Base-by-base conservation (phyloP, 2,888 invertebrate species). In the Drosophila meridiana region DNA sequence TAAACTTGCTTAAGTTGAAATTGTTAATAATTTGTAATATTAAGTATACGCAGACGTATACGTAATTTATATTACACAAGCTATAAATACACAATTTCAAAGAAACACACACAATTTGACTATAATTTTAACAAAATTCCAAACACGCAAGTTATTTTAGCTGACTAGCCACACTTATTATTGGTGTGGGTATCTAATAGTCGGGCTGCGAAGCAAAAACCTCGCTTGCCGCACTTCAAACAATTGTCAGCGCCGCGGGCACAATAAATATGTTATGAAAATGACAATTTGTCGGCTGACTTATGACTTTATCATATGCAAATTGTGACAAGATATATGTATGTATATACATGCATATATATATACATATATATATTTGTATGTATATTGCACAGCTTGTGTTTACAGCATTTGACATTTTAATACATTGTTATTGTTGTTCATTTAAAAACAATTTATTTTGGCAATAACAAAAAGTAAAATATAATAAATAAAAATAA, bases 251-350 rank as follows among this genome's bases (percentile, higher is more conserved):
- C 53, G 59, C 69, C 32, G 68, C 71, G 48, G 45, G 69, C 61
- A 48, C 60, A 63, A 82, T 79, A 85, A 82, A 79, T 77, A 84
- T 70, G 85, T 80, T 82, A 79, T 81, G 62, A 80, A 82, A 79
- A 72, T 74, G 79, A 76, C 87, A 86, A 87, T 87, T 85, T 81
- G 74, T 70, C 73, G 68, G 56, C 73, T 82, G 83, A 82, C 82
- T 82, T 84, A 86, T 82, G 82, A 81, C 85, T 85, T 86, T 79
- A 87, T 85, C 82, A 80, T 79, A 87, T 82, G 84, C 84, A 87
- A 83, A 83, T 84, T 84, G 84, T 76, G 80, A 73, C 80, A 81
- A 78, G 77, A 69, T 64, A 73, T 38, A 72, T 45, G 70, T 66
- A 72, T 40, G 58, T 38, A 56, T 14, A 59, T 28, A n/a, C 2